These are phyloP conservation scores for Sinelater perroti DNA, from an alignment of 2,888 invertebrate species.

Conservation along the genomic window DNA sequence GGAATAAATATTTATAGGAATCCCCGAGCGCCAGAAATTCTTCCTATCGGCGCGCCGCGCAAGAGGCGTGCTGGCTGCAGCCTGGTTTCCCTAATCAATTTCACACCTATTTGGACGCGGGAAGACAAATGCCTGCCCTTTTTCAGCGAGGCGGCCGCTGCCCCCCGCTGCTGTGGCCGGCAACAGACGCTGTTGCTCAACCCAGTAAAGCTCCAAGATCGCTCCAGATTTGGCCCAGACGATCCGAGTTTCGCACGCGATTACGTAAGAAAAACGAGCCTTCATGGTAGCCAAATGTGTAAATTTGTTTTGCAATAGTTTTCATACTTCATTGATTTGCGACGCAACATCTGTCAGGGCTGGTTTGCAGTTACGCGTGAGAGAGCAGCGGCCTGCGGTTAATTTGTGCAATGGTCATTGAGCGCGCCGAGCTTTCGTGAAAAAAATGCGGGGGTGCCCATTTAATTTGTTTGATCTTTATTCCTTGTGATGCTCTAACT, in stretches of 20 bases:
- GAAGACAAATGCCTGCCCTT: neutral
- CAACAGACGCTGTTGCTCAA: too few species aligned
- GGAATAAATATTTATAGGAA: neutral
- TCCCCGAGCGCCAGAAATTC: neutral
- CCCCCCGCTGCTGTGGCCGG: too few species aligned
- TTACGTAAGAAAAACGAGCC: constrained; percentile 24
- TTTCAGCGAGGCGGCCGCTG: too few species aligned
- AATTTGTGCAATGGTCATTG: constrained; percentile 1
- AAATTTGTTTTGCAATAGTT: constrained; percentile 29
- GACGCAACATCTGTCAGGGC: constrained; percentile 30
- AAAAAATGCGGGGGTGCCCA: too few species aligned
- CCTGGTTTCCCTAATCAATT: neutral
- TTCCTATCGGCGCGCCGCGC: neutral
- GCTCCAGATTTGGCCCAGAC: too few species aligned
- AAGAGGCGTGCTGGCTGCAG: neutral
- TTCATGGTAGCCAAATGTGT: constrained; percentile 29
- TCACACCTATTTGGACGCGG: neutral
- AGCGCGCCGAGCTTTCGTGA: too few species aligned
- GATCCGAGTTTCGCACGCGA: constrained; percentile 15
- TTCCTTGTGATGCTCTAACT: too few species aligned
- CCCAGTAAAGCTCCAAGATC: too few species aligned
- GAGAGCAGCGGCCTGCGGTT: neutral
- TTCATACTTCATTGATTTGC: constrained; percentile 28
- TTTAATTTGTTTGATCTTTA: too few species aligned
- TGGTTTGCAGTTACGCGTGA: constrained; percentile 15